These are phyloP conservation scores for Cirrhinus molitorella DNA, from an alignment of 2,797 vertebrate species.

Conservation along the genomic window DNA sequence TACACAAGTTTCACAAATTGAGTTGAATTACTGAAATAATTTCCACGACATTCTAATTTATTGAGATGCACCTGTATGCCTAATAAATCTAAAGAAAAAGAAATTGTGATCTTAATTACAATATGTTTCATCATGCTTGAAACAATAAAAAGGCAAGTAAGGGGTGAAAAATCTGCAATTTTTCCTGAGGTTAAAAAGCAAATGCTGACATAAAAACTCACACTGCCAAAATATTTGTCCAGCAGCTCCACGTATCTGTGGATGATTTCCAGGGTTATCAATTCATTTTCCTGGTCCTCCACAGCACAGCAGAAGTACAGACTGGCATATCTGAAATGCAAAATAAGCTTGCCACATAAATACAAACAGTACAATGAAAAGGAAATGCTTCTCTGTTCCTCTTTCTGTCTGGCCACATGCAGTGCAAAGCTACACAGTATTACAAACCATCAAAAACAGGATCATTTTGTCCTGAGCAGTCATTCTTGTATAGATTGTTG, in stretches of 20 bases:
- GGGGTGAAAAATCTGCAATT: not conserved
- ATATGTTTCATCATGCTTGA: not conserved
- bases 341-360: not conserved
- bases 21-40: too few relatives aligned
- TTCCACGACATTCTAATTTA: too few relatives aligned
- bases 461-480: not conserved
- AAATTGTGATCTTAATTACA: not conserved
- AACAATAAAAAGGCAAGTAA: not conserved
- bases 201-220: constrained; percentile 70
- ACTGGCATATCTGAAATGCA: constrained; percentile 84
- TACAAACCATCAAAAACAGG: not conserved
- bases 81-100: not conserved
- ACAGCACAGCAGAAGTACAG: constrained; percentile 94
- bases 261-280: constrained; percentile 93
- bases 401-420: not conserved
- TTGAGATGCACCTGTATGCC: too few relatives aligned
- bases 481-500: not conserved
- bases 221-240: constrained; percentile 94
- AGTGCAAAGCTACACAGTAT: not conserved
- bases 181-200: not conserved
- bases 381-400: not conserved
- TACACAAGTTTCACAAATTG: too few relatives aligned
- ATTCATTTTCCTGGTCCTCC: constrained; percentile 91
- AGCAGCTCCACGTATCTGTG: constrained; percentile 92
- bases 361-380: constrained; percentile 59